Conservation (phyloP, 2,888 invertebrate species). For the Epistrophe eligans region DNA sequence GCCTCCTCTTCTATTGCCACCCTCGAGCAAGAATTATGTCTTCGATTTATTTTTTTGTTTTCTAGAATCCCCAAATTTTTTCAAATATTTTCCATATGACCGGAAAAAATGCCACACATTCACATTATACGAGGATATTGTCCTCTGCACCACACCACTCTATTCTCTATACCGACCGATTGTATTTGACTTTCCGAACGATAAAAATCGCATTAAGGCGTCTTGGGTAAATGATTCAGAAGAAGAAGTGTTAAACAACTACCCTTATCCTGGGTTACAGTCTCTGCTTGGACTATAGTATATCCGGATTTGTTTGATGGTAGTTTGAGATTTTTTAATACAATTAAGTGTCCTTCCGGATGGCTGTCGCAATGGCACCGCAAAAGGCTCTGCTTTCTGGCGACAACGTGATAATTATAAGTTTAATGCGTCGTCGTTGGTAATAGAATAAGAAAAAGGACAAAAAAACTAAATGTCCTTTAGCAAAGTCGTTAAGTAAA, state of each 20-base stretch:
- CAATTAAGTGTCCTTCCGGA: slow-evolving; percentile 62
- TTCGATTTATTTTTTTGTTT: slow-evolving; percentile 27
- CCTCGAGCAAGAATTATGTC: slow-evolving; percentile 54
- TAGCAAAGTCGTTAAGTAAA: slow-evolving; percentile 57
- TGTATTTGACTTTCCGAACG: slow-evolving; percentile 73
- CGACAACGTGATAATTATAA: slow-evolving; percentile 73
- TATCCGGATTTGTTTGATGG: slow-evolving; percentile 2
- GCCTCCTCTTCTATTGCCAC: neutral
- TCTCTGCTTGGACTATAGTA: neutral
- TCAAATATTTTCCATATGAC: slow-evolving; percentile 65
- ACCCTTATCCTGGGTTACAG: slow-evolving; percentile 31
- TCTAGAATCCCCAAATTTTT: slow-evolving; percentile 51
- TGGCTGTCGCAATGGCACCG: slow-evolving; percentile 12
- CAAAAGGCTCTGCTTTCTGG: slow-evolving; percentile 31
- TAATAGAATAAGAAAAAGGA: slow-evolving; percentile 49
- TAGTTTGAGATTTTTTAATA: slow-evolving; percentile 61
- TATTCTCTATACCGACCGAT: slow-evolving; percentile 29
- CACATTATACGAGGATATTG: slow-evolving; percentile 12
- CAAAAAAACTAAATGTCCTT: slow-evolving; percentile 56
- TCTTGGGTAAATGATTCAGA: slow-evolving; percentile 64
- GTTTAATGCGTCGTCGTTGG: slow-evolving; percentile 63
- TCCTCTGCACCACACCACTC: neutral
- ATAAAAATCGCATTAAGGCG: slow-evolving; percentile 73
- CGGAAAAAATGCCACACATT: slow-evolving; percentile 66
- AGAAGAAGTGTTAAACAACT: slow-evolving; percentile 51